Evolutionary conservation across 2,888 invertebrate species (phyloP).

Genomic region (Pterostichus madidus): DNA sequence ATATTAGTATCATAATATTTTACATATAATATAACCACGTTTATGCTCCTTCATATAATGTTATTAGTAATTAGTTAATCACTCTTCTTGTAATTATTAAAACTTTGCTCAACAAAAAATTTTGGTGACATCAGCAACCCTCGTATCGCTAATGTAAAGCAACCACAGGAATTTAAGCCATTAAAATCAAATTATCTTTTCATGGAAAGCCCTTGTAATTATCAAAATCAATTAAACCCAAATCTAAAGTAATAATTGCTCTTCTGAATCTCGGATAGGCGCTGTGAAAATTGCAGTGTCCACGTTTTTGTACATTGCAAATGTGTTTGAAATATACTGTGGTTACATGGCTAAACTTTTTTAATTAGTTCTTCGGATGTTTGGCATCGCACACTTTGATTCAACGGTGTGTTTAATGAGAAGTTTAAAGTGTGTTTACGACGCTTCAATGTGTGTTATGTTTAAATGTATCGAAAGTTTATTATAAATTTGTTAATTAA

Average conservation of each 20-base stretch:
- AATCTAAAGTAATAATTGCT: too few relatives aligned
- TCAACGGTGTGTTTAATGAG: background rate
- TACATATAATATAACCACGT: too few relatives aligned
- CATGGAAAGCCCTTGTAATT: background rate
- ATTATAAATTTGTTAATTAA: constrained; percentile 35
- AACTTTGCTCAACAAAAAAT: too few relatives aligned
- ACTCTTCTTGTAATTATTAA: too few relatives aligned
- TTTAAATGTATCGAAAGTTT: background rate
- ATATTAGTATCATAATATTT: too few relatives aligned
- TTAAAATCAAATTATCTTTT: constrained; percentile 6
- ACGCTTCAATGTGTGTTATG: background rate
- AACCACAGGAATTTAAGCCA: background rate
- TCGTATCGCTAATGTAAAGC: too few relatives aligned
- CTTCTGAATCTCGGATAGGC: too few relatives aligned
- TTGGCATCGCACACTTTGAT: background rate
- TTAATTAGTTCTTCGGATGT: constrained; percentile 18
- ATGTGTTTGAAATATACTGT: background rate
- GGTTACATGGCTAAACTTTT: constrained; percentile 22
- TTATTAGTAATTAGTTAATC: too few relatives aligned
- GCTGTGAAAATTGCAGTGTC: too few relatives aligned
- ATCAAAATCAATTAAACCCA: constrained; percentile 12
- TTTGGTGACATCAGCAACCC: too few relatives aligned
- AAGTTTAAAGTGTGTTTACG: constrained; percentile 13
- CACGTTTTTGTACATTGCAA: too few relatives aligned
- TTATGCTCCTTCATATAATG: too few relatives aligned